Evolutionary conservation across 1,140 invertebrate species (phyloP), one percentile per base, ranked within the genome.

Genomic region (Prorops nasuta): DNA sequence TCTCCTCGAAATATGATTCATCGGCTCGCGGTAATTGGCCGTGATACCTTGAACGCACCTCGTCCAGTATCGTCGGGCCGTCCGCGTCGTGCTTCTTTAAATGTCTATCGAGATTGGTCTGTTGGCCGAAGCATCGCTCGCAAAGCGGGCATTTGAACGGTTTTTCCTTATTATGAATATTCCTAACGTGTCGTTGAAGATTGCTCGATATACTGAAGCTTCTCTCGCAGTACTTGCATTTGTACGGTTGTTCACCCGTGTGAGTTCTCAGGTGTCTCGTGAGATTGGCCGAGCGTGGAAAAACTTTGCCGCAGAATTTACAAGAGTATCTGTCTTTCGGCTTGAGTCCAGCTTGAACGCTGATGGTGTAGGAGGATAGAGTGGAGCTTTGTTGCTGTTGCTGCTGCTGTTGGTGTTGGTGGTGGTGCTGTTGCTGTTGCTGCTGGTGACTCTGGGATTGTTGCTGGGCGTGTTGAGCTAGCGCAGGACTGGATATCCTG

Each of bases 121-220:
- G 96, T 76, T 99, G 96, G 0, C 96, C 96, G 73, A 98, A 98
- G 73, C 95, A 96, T 38, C 91, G 81, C 68, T 93, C 89, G 67
- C 89, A 91, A 21, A 91, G 81, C 49, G 88, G 88, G 73, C 89
- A 92, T 64, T 90, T 89, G 76, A 92, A 94, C 14, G 92, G 91
- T 53, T 91, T 89, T 71, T 94, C 92, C 73, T 97, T 98, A 78
- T 99, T 98, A 77, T 99, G 98, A 57, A 99, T 99, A 74, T 99
- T 99, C 22, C 98, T 82, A 15, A 99, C 96, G 78, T 99, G 98
- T 41, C 98, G 85, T 76, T 99, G 98, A 20, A 99, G 81, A 68
- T 99, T 99, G 38, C 94, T 98, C 1, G 95, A 96, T 75, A 99
- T 99, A 66, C 93, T 96, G 79, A 99, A 99, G 24, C 94, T 97